Evolutionary conservation across 2,113 vertebrate genomes (phyloP), one percentile per base, ranked within the genome.

Genomic region (Pterocles orientalis): DNA sequence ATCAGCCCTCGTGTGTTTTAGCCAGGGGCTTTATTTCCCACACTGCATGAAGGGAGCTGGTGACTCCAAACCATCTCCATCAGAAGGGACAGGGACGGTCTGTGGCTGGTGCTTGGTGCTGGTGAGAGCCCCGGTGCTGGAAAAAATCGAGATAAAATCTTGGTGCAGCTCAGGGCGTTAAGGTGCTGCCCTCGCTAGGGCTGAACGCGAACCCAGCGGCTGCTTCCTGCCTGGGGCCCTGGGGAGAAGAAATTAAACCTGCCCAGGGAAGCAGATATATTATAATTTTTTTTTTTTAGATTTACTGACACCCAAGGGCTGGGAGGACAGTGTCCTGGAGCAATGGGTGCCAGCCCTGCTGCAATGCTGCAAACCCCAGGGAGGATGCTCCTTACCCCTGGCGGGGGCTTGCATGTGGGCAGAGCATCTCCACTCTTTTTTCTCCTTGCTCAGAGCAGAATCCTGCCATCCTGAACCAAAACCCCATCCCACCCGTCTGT

Each of bases 141-240:
- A 28, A 72, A 56, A 18, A 73, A 43, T 8, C 1, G 1, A 81
- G 93, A 14, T 33, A 14, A 45, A 79, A 71, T 17, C 34, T 11
- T 2, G 0, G 1, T 4, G 43, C 3, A 7, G 58, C 39, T 76
- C 12, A 4, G 58, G 11, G 62, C 1, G 90, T 60, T 33, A 75
- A 86, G 65, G 68, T 94, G 94, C 94, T 97, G 96, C 91, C 95
- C 94, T 95, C 88, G 0, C 43, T 83, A 86, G 94, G 88, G 62
- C 92, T 88, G 64, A 80, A 19, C 0, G 21, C 0, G 33, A 81
- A 75, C 17, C 29, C 51, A 3, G 61, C 29, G 5, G 18, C 39
- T 33, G 10, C 45, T 71, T 91, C 88, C 86, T 81, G 47, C 61
- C n/a, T 14, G 68, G 28, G 45, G 34, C 54, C 26, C 19, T 0